Conservation (phyloP, 2,797 vertebrate species). For the Pogoniulus pusillus region DNA sequence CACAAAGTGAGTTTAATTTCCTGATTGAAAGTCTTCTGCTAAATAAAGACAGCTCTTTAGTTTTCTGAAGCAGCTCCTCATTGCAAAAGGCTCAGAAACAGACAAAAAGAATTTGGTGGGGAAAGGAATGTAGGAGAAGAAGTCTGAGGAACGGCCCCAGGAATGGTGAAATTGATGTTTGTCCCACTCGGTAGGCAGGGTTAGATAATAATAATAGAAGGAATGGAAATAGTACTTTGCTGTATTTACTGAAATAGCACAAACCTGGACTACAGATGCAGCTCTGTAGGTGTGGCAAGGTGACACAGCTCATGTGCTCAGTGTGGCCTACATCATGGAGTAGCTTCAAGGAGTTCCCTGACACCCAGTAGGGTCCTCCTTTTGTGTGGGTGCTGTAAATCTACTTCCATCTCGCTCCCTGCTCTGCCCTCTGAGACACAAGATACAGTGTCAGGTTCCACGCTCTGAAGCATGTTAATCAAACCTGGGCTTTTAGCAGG, state of each 20-base stretch:
- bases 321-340: rapidly evolving
- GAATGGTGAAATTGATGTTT: not conserved
- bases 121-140: not conserved
- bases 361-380: not conserved
- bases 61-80: not conserved
- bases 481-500: not conserved
- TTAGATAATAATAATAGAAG: not conserved
- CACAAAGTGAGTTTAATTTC: not conserved
- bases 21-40: not conserved
- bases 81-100: not conserved
- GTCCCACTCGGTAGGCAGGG: not conserved
- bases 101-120: not conserved
- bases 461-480: not conserved
- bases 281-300: not conserved
- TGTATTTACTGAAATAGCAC: not conserved
- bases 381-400: not conserved
- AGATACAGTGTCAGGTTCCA: not conserved
- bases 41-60: not conserved
- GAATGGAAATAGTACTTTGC: not conserved
- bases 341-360: not conserved
- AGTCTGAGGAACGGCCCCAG: not conserved
- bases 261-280: not conserved
- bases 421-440: not conserved
- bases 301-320: not conserved
- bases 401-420: not conserved